Evolutionary conservation across 1,140 invertebrate species (phyloP), one percentile per base, ranked within the genome.

Genomic region (Drosophila lini): DNA sequence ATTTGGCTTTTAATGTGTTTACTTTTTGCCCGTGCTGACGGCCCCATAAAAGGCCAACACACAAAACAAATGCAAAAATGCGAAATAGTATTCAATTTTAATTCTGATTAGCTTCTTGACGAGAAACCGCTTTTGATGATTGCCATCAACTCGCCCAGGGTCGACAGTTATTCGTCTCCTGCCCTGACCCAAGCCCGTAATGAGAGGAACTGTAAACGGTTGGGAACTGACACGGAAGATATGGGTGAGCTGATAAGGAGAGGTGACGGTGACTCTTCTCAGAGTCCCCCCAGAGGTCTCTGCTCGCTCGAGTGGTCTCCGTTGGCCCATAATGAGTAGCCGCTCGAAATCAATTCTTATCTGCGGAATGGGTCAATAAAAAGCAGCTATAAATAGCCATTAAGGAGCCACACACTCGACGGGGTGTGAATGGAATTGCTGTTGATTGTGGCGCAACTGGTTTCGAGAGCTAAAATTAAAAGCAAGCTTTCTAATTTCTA

Each of bases 1-100:
- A 74, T 83, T 88, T 63, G 44, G 71, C 76, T 83, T 83, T 88
- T 88, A 89, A 88, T 89, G 84, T 88, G 84, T 88, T 88, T 86
- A 78, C 64, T 58, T 78, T 38, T 77, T 56, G 47, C 25, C 52
- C n/a, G 16, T 59, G 44, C 63, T 44, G 82, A 69, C 74, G 81
- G 77, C 74, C 50, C 58, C 78, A 81, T 82, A 64, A 85, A 79
- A 79, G 69, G 47, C 38, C 15, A 63, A 55, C 6, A 50, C 22
- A 52, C 11, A 53, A 73, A 45, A 34, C 15, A 42, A 74, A 42
- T 65, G 67, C 58, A 42, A 76, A 61, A 63, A 60, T 64, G 67
- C 81, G 50, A 85, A 85, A 84, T 88, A 88, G 83, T 83, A 80
- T 80, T 81, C 53, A 82, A 86, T 68, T 88, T 83, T 74, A 88